These are phyloP conservation scores for Ctenochaetus hawaiiensis DNA, from an alignment of 2,797 vertebrate species.

Conservation along the genomic window DNA sequence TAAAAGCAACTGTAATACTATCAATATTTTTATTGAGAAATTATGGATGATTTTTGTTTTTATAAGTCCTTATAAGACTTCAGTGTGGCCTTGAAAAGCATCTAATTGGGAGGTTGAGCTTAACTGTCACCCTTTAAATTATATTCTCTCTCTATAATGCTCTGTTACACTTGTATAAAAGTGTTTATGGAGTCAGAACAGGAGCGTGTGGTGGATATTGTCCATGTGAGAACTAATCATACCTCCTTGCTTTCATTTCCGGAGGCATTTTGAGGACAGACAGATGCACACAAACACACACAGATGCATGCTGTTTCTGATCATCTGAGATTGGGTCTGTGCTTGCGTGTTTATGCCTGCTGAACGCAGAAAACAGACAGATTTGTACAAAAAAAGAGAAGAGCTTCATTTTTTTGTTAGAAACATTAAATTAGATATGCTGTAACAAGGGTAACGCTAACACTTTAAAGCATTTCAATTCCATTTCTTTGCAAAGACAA, in stretches of 20 bases:
- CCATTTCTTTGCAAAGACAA: conserved; percentile 23
- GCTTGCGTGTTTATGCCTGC: conserved; percentile 12
- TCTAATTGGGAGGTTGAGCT: background rate
- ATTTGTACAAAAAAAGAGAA: conserved; percentile 30
- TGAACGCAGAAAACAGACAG: conserved; percentile 13
- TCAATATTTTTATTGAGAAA: background rate
- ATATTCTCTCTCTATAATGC: background rate
- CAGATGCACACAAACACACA: background rate
- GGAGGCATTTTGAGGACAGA: conserved; percentile 3
- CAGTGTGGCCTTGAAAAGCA: background rate
- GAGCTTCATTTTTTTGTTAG: conserved; percentile 6
- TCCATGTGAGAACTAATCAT: conserved; percentile 37
- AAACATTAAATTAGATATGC: conserved; percentile 18
- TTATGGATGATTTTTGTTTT: background rate
- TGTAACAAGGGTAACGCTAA: conserved; percentile 6
- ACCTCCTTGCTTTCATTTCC: conserved; percentile 49
- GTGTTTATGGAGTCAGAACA: conserved; percentile 11
- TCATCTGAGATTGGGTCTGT: background rate
- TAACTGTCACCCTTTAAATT: conserved; percentile 1
- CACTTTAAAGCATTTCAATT: conserved; percentile 22
- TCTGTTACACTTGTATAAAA: background rate
- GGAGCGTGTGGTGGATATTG: conserved; percentile 15
- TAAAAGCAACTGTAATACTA: too few relatives aligned
- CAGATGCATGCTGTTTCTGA: conserved; percentile 2
- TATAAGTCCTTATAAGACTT: background rate